Evolutionary conservation across 2,888 invertebrate genomes (phyloP).

Genomic region (Rhogogaster chlorosoma): DNA sequence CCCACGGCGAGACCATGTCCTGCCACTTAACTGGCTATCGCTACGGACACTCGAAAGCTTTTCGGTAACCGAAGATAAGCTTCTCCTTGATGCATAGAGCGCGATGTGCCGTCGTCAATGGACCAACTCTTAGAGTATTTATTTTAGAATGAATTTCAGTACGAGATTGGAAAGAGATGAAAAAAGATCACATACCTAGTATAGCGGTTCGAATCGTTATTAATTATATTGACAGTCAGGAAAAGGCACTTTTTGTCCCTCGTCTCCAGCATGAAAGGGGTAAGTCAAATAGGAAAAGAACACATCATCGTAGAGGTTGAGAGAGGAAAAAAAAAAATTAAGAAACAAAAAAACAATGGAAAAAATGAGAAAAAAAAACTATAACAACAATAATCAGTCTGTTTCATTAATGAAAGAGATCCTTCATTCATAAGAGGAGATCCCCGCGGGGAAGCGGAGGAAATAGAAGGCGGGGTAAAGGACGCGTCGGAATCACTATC

Average conservation of each 20-base stretch:
- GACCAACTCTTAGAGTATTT: neutral
- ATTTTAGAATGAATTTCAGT: neutral
- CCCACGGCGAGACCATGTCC: slow-evolving; percentile 68
- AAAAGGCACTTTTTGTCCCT: too few species aligned
- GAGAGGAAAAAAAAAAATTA: neutral
- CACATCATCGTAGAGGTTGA: neutral
- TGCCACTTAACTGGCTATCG: slow-evolving; percentile 69
- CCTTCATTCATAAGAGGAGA: slow-evolving; percentile 25
- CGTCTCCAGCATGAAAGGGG: neutral
- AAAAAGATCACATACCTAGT: neutral
- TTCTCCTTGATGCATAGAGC: slow-evolving; percentile 22
- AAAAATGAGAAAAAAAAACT: neutral
- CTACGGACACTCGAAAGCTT: slow-evolving; percentile 72
- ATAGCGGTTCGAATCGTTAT: neutral
- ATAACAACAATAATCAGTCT: neutral
- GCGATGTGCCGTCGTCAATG: slow-evolving; percentile 2
- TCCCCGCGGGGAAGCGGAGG: slow-evolving; percentile 45
- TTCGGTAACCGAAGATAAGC: slow-evolving; percentile 60
- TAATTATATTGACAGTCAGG: neutral
- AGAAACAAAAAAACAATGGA: too few species aligned
- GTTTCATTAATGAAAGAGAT: slow-evolving; percentile 25
- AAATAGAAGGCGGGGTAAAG: slow-evolving; percentile 59
- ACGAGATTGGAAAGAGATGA: neutral
- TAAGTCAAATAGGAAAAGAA: neutral
- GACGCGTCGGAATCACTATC: slow-evolving; percentile 74